phyloP scores from a whole-genome alignment of 1,140 invertebrate genomes.

The Drosophila guanche region DNA sequence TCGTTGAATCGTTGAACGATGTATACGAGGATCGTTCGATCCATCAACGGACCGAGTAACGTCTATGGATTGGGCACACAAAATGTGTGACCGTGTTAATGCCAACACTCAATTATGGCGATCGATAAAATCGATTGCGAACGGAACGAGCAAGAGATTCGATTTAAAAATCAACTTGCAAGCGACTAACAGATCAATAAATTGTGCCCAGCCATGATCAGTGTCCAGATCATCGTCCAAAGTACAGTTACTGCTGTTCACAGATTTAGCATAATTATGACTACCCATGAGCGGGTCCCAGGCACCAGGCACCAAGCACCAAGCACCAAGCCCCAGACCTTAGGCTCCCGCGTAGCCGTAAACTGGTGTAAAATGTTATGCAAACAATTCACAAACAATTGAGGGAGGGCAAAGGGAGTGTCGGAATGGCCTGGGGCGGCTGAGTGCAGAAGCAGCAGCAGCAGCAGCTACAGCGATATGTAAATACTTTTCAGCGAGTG shows the following conservation, averaged over 20 bases:
- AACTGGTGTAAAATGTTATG: constrained; percentile 77
- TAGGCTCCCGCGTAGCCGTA: constrained; percentile 40
- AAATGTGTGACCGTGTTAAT: constrained; percentile 72
- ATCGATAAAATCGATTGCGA: constrained; percentile 54
- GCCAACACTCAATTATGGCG: constrained; percentile 44
- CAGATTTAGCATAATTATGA: constrained; percentile 48
- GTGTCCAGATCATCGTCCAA: neutral
- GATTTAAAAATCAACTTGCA: too few species aligned
- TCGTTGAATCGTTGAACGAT: constrained; percentile 1
- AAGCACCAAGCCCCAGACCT: neutral
- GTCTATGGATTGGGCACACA: constrained; percentile 17
- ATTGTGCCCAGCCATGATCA: constrained; percentile 10
- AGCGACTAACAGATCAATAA: constrained; percentile 11
- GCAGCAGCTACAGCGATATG: constrained; percentile 22
- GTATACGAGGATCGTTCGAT: constrained; percentile 10
- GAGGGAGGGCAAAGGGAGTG: neutral
- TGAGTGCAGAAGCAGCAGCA: neutral
- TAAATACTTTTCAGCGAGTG: constrained; percentile 47
- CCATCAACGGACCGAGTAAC: neutral
- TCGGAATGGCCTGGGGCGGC: neutral
- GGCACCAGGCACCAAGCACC: too few species aligned
- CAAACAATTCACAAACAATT: constrained; percentile 71
- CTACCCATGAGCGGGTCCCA: constrained; percentile 1
- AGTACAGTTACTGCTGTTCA: constrained; percentile 40
- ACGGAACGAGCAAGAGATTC: too few species aligned